These are phyloP conservation scores for Microchirus variegatus DNA, from an alignment of 2,797 vertebrate genomes.

Conservation along the genomic window DNA sequence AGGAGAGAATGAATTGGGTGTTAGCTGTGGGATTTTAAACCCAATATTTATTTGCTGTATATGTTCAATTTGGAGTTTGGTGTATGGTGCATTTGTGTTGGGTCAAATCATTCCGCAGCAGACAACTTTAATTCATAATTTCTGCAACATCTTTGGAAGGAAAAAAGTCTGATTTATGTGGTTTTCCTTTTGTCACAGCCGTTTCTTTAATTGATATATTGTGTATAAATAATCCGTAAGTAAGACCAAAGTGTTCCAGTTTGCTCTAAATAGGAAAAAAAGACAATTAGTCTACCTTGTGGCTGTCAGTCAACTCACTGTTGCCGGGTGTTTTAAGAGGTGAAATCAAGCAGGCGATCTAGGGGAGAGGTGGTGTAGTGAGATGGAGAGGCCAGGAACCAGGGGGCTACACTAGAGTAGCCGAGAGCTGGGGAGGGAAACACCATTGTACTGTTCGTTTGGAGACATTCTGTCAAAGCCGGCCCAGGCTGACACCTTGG, in stretches of 20 bases:
- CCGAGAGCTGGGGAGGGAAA: conserved; percentile 73
- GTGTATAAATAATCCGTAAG: conserved; percentile 42
- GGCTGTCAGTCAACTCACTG: conserved; percentile 76
- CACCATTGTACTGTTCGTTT: conserved; percentile 79
- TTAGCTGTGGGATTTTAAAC: conserved; percentile 70
- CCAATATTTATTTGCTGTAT: conserved; percentile 72
- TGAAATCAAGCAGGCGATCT: conserved; percentile 76
- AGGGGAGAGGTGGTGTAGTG: conserved; percentile 68
- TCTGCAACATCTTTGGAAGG: conserved; percentile 36
- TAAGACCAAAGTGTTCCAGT: conserved; percentile 48
- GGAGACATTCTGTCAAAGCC: conserved; percentile 83
- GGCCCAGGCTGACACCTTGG: conserved; percentile 76
- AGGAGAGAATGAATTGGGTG: conserved; percentile 49
- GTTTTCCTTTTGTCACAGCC: conserved; percentile 1
- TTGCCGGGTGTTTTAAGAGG: conserved; percentile 74
- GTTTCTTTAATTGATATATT: conserved; percentile 28
- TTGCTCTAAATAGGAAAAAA: conserved; percentile 66
- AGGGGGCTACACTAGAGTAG: conserved; percentile 69
- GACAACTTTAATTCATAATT: conserved; percentile 54
- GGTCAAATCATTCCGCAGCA: conserved; percentile 62
- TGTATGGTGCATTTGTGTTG: conserved; percentile 57
- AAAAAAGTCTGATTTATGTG: too few species aligned
- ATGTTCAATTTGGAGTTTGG: conserved; percentile 52
- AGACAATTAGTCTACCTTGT: conserved; percentile 72
- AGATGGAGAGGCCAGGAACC: conserved; percentile 71